A percentile compares a stretch with the other conserved stretches of the same genome.
Evolutionary conservation across 2,113 vertebrate genomes (phyloP).

Genomic region (Crotalus helleri): DNA sequence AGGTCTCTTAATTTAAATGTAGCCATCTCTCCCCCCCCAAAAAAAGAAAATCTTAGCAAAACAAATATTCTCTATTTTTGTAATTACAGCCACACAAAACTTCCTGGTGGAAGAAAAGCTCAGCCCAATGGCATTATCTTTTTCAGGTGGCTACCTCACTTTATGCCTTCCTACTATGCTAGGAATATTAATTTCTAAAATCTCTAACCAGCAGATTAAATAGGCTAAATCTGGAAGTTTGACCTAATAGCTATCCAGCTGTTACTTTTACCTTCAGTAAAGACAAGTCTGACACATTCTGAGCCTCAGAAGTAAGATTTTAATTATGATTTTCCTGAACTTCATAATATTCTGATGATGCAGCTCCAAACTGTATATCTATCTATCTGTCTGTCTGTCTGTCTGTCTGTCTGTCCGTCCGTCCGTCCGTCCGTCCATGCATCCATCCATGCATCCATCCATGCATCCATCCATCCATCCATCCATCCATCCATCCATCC

Average conservation of each 20-base stretch:
- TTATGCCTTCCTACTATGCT: neutral
- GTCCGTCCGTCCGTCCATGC: rapidly evolving
- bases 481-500: too few relatives aligned
- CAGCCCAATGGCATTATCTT: neutral
- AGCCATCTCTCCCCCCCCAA: neutral
- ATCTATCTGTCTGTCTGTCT: rapidly evolving
- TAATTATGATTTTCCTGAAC: neutral
- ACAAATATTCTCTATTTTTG: neutral
- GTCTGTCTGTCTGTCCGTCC: neutral
- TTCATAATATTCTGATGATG: neutral
- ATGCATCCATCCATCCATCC: rapidly evolving
- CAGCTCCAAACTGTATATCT: neutral
- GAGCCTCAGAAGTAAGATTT: neutral
- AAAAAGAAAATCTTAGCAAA: neutral
- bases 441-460: neutral
- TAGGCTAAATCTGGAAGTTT: neutral
- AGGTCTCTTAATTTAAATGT: neutral
- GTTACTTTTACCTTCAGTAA: neutral
- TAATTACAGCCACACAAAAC: neutral
- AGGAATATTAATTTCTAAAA: neutral
- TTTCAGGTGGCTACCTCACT: neutral
- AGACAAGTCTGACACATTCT: neutral
- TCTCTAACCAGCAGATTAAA: neutral
- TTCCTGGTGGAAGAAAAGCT: neutral
- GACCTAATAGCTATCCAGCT: neutral